Percentiles rank a stretch among this genome's conserved stretches.
phyloP scores from a whole-genome alignment of 2,113 vertebrate genomes.

The Isichthys henryi region DNA sequence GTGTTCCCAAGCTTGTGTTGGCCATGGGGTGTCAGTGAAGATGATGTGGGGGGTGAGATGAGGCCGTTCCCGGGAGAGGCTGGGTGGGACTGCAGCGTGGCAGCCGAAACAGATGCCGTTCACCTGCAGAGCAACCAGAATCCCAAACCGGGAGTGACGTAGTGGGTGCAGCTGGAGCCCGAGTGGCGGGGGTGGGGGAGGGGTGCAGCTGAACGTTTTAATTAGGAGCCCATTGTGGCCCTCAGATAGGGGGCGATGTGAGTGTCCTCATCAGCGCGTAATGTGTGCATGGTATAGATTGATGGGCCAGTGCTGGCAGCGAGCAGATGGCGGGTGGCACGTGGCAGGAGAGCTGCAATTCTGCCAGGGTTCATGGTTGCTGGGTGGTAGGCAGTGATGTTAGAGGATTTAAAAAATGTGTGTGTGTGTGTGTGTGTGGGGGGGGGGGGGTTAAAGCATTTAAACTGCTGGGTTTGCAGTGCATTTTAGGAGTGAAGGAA shows the following conservation, averaged over 20 bases:
- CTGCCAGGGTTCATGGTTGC: not conserved
- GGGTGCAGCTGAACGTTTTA: not conserved
- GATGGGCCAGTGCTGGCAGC: not conserved
- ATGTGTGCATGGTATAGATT: constrained; percentile 7
- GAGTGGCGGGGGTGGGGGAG: not conserved
- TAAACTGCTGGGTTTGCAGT: not conserved
- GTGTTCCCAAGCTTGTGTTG: not conserved
- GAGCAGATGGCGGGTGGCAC: not conserved
- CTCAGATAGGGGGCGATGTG: not conserved
- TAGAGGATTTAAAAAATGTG: not conserved
- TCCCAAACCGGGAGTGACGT: not conserved
- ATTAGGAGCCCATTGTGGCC: constrained; percentile 10
- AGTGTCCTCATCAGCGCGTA: not conserved
- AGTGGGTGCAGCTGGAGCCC: not conserved
- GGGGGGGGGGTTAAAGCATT: not conserved
- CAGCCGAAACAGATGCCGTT: not conserved
- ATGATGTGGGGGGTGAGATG: not conserved
- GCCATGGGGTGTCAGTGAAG: not conserved
- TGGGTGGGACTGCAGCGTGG: not conserved
- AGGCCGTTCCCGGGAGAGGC: not conserved
- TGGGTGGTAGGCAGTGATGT: not conserved
- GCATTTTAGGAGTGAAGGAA: not conserved
- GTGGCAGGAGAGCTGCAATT: not conserved
- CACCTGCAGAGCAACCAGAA: not conserved
- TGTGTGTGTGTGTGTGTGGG: not conserved